phyloP scores from a whole-genome alignment of 2,113 vertebrate genomes.

The Laterallus jamaicensis region DNA sequence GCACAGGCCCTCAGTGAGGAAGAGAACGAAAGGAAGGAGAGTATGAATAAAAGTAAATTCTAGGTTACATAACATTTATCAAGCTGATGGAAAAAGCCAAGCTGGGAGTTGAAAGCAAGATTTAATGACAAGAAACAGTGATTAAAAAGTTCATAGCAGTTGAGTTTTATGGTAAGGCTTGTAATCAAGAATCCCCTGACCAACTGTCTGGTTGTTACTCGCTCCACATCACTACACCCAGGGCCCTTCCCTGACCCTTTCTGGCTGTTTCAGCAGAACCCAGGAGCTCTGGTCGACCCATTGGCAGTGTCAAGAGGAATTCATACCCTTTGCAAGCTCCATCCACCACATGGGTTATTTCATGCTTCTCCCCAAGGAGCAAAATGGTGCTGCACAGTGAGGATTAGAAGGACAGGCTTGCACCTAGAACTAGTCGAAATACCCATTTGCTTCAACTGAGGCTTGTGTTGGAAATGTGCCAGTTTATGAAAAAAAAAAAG shows the following conservation, averaged over 20 bases:
- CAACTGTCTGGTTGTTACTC: neutral
- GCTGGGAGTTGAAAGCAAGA: slow-evolving; percentile 40
- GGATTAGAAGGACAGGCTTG: neutral
- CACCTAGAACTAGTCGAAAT: neutral
- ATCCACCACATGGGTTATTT: fast-evolving
- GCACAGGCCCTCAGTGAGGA: neutral
- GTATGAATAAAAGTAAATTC: slow-evolving; percentile 17
- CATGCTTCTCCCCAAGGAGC: neutral
- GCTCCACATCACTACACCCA: neutral
- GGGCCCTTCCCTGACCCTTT: neutral
- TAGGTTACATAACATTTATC: slow-evolving; percentile 21
- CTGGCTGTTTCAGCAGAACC: neutral
- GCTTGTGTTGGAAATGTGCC: neutral
- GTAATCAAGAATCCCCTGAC: neutral
- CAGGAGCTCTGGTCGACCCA: neutral
- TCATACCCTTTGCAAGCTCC: neutral
- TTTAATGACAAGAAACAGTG: slow-evolving; percentile 34
- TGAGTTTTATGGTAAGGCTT: slow-evolving; percentile 15
- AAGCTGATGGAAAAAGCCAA: slow-evolving; percentile 35
- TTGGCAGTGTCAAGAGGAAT: neutral
- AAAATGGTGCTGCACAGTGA: fast-evolving
- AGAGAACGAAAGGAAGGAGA: neutral
- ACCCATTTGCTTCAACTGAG: neutral
- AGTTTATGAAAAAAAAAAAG: neutral
- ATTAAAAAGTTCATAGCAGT: slow-evolving; percentile 10